Evolutionary conservation across 2,113 vertebrate species (phyloP), one percentile per base, ranked within the genome.

Genomic region (Calidris pugnax): DNA sequence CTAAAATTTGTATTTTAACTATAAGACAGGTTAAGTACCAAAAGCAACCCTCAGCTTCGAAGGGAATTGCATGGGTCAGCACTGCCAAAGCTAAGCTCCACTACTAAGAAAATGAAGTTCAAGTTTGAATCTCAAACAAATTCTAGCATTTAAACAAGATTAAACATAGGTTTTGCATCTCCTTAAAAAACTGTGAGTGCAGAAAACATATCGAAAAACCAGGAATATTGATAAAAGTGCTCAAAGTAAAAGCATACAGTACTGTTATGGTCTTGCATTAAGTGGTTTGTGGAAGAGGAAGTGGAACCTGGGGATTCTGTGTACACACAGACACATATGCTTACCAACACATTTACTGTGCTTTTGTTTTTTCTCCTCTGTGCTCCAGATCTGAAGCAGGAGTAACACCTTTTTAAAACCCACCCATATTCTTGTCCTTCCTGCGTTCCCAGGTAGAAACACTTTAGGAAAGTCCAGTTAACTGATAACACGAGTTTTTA

Each of bases 321-420:
- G 41, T 6, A 68, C 13, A 37, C 23, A 57, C 35, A 74, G 17
- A 45, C 7, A 23, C 0, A 0, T 13, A 10, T 11, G 13, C 12
- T 14, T 50, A 48, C 5, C 53, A 27, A 1, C 0, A 3, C 35
- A 5, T 69, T 43, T 74, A 53, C 32, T 26, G 16, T 3, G 14
- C 16, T 30, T 53, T 28, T 63, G 17, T 9, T 7, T 63, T 72
- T 91, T 57, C 48, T 63, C 57, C 55, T 53, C 18, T 47, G 51
- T 33, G 57, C 68, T 62, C 26, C 53, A 59, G 26, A 83, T 41
- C 15, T n/a, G 23, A 18, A 94, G 53, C 30, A 72, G 41, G 9
- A 85, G 10, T 51, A 74, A 66, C 4, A 9, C 6, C 19, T 28
- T 86, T 87, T 48, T 77, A 79, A 93, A 96, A 67, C 21, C 12